Base-by-base conservation (phyloP, 2,888 invertebrate species). In the Agrenia bidenticulata region DNA sequence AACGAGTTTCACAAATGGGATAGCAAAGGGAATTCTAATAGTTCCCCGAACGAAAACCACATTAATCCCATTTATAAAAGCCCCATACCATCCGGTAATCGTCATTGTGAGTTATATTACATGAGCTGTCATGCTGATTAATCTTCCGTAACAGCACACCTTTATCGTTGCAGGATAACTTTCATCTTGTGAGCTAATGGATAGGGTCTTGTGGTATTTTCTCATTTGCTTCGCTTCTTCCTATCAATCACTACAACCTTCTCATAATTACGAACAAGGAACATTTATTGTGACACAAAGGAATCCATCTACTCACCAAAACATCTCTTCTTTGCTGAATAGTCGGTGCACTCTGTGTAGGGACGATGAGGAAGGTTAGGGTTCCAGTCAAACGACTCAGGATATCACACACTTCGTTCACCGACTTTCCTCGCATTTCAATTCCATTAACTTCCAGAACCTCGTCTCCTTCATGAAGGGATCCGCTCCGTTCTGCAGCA, bases 401-500 rank as follows among this genome's bases (percentile, higher is more conserved):
- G 80, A 98, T 88, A 80, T 94, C 94, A 83, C 97, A 97, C 79
- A 98, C 97, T 81, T 97, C 96, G 82, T 97, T 94, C 77, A 99
- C 94, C 53, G 92, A 91, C 82, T 96, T 96, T 76, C 97, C 95
- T 73, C 95, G 88, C 90, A 98, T 89, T 78, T 92, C 90, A 66
- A 94, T 89, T 37, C 94, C 94, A 82, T 98, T 98, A 45, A 98
- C 94, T 81, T 94, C 97, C 32, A 98, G 84, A 53, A 95, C 89
- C 83, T 98, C 98, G 79, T 99, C 98, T 64, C 96, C 96, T 81
- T 97, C 96, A 79, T 95, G 95, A 62, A 98, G 83, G 11, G 96
- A 84, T 1, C 94, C 95, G 59, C 94, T 94, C 81, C 95, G 94
- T 79, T 98, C 96, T 2, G 97, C 98, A 1, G 92, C 94, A 0